These are phyloP conservation scores for Haemorhous mexicanus DNA, from an alignment of 2,113 vertebrate genomes.

Conservation along the genomic window DNA sequence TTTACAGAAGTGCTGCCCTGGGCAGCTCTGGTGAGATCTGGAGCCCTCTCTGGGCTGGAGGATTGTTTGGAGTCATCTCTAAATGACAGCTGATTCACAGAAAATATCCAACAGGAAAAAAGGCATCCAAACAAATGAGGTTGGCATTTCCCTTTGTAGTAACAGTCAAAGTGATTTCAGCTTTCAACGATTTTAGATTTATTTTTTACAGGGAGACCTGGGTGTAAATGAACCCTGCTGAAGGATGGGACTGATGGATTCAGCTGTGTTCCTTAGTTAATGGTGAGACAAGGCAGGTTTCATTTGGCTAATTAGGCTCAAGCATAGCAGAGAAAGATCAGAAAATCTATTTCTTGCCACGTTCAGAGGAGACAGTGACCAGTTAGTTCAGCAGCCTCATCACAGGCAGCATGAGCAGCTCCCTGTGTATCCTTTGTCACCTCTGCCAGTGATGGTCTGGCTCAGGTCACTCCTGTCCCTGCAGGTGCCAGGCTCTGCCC, in stretches of 20 bases:
- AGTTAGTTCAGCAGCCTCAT: background rate
- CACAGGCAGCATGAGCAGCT: fast-evolving
- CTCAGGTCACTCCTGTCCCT: background rate
- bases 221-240: no score
- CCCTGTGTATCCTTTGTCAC: background rate
- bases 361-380: background rate
- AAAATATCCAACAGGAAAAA: background rate
- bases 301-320: background rate
- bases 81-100: background rate
- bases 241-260: no score
- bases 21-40: background rate
- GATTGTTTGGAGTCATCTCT: background rate
- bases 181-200: no score
- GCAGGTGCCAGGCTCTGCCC: background rate
- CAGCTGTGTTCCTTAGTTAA: background rate
- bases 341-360: background rate
- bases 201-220: no score
- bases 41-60: background rate
- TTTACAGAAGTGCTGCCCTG: background rate
- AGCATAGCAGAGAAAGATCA: background rate
- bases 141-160: background rate
- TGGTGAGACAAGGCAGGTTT: background rate
- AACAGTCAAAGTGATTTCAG: background rate
- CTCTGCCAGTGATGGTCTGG: background rate
- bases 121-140: background rate